These are phyloP conservation scores for Sciurus vulgaris DNA, from an alignment of 2,797 vertebrate species.

Conservation along the genomic window DNA sequence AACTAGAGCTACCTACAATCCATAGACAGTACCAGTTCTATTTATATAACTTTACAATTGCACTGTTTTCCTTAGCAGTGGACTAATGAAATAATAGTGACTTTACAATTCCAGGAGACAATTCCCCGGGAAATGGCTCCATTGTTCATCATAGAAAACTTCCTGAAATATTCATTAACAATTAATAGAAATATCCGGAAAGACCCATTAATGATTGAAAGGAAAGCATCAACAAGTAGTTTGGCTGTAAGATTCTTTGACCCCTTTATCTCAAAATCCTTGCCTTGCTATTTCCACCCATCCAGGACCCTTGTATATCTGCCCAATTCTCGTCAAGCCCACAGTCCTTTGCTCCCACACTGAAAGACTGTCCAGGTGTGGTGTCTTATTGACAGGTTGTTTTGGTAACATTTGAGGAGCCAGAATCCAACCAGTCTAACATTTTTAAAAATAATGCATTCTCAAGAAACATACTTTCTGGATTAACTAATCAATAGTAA, in stretches of 20 bases:
- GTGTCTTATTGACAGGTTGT: background rate
- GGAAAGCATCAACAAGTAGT: background rate
- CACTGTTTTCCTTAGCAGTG: background rate
- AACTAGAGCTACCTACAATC: background rate
- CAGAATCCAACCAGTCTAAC: background rate
- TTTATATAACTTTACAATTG: background rate
- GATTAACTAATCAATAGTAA: slow-evolving; percentile 17
- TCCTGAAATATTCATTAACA: slow-evolving; percentile 36
- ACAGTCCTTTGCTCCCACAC: background rate
- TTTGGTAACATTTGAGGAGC: background rate
- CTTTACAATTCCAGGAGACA: background rate
- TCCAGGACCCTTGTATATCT: background rate
- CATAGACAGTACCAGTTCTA: background rate
- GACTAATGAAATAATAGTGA: too few relatives aligned
- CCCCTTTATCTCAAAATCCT: background rate
- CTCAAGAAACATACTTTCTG: slow-evolving; percentile 4
- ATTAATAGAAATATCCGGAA: background rate
- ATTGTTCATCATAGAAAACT: background rate
- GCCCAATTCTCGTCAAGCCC: background rate
- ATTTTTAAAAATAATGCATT: background rate
- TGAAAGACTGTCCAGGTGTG: background rate
- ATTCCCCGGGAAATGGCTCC: background rate
- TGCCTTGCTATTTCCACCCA: background rate
- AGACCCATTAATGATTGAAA: background rate
- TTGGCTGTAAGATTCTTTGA: background rate